These are phyloP conservation scores for Geococcyx californianus DNA, from an alignment of 2,113 vertebrate genomes.

Conservation along the genomic window DNA sequence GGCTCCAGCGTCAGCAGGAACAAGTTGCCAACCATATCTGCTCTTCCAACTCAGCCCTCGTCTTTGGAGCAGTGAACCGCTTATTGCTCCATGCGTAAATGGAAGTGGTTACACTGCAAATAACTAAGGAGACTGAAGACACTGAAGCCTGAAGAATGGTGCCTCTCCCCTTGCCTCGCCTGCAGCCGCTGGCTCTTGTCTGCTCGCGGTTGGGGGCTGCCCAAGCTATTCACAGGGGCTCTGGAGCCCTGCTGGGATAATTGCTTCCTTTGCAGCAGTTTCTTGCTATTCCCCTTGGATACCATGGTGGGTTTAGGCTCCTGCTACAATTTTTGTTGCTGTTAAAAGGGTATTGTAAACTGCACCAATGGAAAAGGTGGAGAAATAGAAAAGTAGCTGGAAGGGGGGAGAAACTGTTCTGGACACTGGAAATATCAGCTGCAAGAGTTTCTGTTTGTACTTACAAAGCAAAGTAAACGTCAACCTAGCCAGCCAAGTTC, in stretches of 20 bases:
- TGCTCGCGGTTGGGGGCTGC: fast-evolving
- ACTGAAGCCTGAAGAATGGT: not conserved
- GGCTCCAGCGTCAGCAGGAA: not conserved
- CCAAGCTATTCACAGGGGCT: not conserved
- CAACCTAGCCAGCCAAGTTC: not conserved
- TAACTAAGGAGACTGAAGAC: not conserved
- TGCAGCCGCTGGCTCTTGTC: not conserved
- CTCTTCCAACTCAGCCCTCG: not conserved
- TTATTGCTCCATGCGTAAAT: not conserved
- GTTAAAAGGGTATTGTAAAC: not conserved
- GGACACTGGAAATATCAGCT: not conserved
- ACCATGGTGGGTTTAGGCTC: not conserved
- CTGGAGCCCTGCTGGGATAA: conserved; percentile 12
- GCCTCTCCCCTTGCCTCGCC: not conserved
- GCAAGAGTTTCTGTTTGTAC: not conserved
- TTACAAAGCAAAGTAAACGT: not conserved
- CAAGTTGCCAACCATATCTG: not conserved
- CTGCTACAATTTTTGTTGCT: not conserved
- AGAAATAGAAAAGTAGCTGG: not conserved
- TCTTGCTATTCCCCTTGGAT: not conserved
- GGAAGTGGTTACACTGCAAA: not conserved
- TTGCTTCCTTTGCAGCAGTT: not conserved
- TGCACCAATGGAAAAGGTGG: not conserved
- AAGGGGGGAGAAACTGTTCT: not conserved
- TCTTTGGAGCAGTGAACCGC: not conserved